These are phyloP conservation scores for Steinernema khuongi DNA, from an alignment of 1,140 invertebrate genomes.

Conservation along the genomic window DNA sequence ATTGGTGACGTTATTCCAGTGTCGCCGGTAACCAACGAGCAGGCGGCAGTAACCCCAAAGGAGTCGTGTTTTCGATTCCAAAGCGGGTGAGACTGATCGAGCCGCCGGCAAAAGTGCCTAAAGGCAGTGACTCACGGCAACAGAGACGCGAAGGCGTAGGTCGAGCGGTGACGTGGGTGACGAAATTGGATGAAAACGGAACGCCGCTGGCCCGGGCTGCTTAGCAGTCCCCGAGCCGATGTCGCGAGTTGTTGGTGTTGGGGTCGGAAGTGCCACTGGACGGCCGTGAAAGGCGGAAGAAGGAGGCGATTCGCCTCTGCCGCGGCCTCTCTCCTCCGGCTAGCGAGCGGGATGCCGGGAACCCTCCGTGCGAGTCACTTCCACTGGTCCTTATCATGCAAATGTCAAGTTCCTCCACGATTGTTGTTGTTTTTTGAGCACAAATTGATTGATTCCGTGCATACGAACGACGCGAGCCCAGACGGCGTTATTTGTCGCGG, in stretches of 20 bases:
- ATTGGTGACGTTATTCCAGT: no score
- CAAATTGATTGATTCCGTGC: conserved; percentile 7
- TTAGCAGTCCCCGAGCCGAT: no score
- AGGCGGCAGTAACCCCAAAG: no score
- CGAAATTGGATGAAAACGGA: not conserved
- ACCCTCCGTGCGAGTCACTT: no score
- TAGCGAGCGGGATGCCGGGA: no score
- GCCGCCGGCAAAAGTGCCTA: no score
- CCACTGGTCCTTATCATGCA: not conserved
- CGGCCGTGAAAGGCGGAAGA: not conserved
- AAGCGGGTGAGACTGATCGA: no score
- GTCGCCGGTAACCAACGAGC: no score
- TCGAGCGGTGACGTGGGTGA: not conserved
- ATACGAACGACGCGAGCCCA: not conserved
- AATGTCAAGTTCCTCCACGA: not conserved
- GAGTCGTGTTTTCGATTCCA: no score
- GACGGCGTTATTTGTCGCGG: not conserved
- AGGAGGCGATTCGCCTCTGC: no score
- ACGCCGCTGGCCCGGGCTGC: not conserved
- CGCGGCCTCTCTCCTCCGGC: no score
- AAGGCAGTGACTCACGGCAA: no score
- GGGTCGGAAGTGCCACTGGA: not conserved
- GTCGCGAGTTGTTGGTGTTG: conserved; percentile 4
- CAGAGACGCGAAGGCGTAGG: not conserved
- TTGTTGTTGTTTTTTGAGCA: not conserved